Conservation (phyloP, 2,888 invertebrate species). For the Eupithecia insigniata region DNA sequence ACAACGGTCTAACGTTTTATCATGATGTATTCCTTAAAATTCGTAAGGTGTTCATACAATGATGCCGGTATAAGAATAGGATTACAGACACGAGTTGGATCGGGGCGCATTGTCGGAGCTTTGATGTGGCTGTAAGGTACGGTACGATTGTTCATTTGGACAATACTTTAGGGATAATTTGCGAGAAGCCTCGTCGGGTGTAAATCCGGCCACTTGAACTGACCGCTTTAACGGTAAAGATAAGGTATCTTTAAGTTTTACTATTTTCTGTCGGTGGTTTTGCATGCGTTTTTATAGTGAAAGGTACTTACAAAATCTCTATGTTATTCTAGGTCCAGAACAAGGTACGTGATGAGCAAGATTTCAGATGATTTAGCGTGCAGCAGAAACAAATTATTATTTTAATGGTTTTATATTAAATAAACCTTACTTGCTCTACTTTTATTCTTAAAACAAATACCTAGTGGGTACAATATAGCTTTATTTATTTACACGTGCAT, state of each 20-base stretch:
- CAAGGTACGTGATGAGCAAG: neutral
- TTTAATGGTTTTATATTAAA: neutral
- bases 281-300: neutral
- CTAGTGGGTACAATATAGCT: too few species aligned
- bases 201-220: conserved; percentile 66
- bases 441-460: too few species aligned
- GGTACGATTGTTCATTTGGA: conserved; percentile 63
- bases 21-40: conserved; percentile 57
- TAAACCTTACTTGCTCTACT: too few species aligned
- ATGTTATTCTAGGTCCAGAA: neutral
- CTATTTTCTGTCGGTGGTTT: neutral
- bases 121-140: conserved; percentile 82
- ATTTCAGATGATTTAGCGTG: neutral
- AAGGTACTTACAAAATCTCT: neutral
- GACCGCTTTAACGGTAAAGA: conserved; percentile 55
- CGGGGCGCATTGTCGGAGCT: conserved; percentile 71
- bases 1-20: conserved; percentile 76
- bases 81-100: conserved; percentile 80
- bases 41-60: conserved; percentile 78
- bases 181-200: conserved; percentile 63
- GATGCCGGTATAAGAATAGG: conserved; percentile 81
- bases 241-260: conserved; percentile 1
- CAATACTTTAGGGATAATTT: conserved; percentile 68
- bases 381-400: neutral
- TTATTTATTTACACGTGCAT: too few species aligned